phyloP scores from a whole-genome alignment of 2,113 vertebrate species.

The Tylochromis polylepis region DNA sequence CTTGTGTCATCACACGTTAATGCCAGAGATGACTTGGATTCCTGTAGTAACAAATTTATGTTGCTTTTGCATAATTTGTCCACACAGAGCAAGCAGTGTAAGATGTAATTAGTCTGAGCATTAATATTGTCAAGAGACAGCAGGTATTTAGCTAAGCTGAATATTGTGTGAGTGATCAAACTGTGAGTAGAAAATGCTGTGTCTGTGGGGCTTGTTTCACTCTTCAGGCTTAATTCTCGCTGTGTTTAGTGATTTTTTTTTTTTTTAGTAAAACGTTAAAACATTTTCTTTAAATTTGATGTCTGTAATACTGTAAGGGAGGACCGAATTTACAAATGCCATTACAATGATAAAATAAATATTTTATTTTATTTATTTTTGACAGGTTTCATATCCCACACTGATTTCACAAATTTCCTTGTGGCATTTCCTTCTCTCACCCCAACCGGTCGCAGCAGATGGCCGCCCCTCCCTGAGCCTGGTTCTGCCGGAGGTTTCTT shows the following conservation, averaged over 20 bases:
- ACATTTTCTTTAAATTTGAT: neutral
- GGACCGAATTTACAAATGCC: neutral
- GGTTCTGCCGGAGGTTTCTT: too few species aligned
- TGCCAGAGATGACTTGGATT: neutral
- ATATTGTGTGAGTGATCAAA: conserved; percentile 11
- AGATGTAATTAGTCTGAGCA: conserved; percentile 27
- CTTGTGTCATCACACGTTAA: neutral
- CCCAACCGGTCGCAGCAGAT: too few species aligned
- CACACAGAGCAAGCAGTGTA: neutral
- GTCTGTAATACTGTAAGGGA: neutral
- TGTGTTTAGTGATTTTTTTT: neutral
- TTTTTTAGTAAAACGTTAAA: neutral
- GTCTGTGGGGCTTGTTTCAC: neutral
- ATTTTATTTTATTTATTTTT: neutral
- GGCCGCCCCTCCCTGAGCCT: too few species aligned
- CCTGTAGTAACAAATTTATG: neutral
- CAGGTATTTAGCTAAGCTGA: conserved; percentile 16
- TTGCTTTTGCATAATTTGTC: conserved; percentile 22
- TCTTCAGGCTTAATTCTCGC: neutral
- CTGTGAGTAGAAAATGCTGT: neutral
- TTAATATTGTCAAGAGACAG: conserved; percentile 11
- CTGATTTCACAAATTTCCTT: neutral
- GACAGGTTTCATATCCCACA: neutral
- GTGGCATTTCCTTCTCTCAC: too few species aligned
- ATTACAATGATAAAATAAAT: neutral